A percentile compares a stretch with the other conserved stretches of the same genome.
phyloP scores from a whole-genome alignment of 2,113 vertebrate species.

The Trematomus loennbergii region DNA sequence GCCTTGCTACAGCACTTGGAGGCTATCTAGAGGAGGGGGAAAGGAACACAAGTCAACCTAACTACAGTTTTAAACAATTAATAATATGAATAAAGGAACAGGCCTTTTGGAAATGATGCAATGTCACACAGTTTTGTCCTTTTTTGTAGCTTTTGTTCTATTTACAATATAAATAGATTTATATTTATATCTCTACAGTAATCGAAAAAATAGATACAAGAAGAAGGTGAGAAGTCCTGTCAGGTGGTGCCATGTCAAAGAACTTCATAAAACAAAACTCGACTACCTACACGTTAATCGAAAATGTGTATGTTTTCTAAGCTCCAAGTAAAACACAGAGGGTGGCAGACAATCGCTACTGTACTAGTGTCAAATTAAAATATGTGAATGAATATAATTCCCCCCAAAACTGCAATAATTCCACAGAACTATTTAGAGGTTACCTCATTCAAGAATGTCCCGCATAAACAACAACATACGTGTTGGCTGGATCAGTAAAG shows the following conservation, averaged over 20 bases:
- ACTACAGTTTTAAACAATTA: not conserved
- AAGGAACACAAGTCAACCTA: not conserved
- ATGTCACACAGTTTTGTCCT: not conserved
- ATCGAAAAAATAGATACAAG: not conserved
- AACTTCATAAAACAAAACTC: not conserved
- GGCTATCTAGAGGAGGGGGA: not conserved
- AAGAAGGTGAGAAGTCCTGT: not conserved
- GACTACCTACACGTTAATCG: not conserved
- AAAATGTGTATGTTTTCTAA: not conserved
- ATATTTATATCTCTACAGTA: not conserved
- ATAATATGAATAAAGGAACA: not conserved
- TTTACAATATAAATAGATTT: not conserved
- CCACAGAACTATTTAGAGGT: too few species aligned
- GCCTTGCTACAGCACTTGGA: not conserved
- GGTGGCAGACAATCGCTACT: not conserved
- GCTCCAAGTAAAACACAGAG: not conserved
- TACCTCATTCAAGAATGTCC: too few species aligned
- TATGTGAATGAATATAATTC: too few species aligned
- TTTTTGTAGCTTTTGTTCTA: not conserved
- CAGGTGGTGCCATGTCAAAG: not conserved
- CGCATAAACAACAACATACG: not conserved
- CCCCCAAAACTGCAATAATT: too few species aligned
- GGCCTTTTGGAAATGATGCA: not conserved
- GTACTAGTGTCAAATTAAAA: too few species aligned
- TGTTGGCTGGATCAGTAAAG: not conserved